These are phyloP conservation scores for Rhabdophis nuchalis DNA, from an alignment of 2,797 vertebrate genomes.

Conservation along the genomic window DNA sequence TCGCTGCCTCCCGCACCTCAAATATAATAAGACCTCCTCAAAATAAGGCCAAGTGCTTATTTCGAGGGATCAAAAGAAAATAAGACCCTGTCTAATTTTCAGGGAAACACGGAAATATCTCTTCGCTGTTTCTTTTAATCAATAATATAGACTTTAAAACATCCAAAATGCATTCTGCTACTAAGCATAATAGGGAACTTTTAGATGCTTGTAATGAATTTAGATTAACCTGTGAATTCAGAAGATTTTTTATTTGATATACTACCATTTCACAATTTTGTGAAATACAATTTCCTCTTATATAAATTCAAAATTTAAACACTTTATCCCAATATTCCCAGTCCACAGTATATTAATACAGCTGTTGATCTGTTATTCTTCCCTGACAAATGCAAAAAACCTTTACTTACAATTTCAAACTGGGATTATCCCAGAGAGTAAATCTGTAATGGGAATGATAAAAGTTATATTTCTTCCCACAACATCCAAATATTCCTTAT, in stretches of 20 bases:
- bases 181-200: background rate
- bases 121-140: background rate
- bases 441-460: background rate
- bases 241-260: background rate
- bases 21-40: no score
- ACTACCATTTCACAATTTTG: background rate
- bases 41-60: no score
- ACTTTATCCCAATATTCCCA: background rate
- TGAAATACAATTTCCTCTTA: background rate
- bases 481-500: background rate
- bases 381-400: background rate
- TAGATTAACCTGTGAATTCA: background rate
- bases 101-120: background rate
- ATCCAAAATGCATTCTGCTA: background rate
- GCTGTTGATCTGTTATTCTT: background rate
- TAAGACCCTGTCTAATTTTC: no score
- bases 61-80: no score
- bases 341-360: background rate
- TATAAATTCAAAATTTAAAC: background rate
- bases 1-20: no score
- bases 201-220: background rate
- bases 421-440: background rate
- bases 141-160: background rate
- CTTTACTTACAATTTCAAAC: background rate
- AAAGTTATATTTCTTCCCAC: background rate